These are phyloP conservation scores for Stenchaetothrips biformis DNA, from an alignment of 2,888 invertebrate species.

Conservation along the genomic window DNA sequence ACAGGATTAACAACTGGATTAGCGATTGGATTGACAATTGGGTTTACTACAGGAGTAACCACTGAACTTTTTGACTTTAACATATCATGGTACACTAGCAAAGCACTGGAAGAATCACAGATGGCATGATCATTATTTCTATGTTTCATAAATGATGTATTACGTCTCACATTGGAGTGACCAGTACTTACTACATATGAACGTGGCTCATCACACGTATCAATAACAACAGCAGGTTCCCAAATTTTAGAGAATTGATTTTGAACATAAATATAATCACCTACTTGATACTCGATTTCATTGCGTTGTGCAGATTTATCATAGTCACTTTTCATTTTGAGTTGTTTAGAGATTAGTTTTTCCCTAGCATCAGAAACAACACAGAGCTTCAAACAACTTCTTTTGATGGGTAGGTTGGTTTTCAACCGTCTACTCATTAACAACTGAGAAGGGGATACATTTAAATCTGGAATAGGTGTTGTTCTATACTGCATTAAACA, in stretches of 20 bases:
- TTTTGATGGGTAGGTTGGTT: too few species aligned
- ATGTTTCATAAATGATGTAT: not conserved
- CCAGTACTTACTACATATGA: not conserved
- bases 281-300: not conserved
- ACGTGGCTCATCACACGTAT: not conserved
- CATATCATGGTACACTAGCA: too few species aligned
- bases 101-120: too few species aligned
- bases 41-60: too few species aligned
- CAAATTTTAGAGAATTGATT: not conserved
- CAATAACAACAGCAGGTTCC: not conserved
- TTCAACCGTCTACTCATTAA: too few species aligned
- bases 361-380: not conserved
- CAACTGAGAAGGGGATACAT: too few species aligned
- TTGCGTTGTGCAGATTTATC: not conserved
- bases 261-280: not conserved
- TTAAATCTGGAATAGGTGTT: too few species aligned
- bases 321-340: not conserved
- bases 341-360: too few species aligned
- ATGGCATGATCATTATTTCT: too few species aligned
- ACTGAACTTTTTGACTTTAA: too few species aligned
- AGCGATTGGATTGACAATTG: not conserved
- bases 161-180: not conserved
- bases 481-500: too few species aligned
- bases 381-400: not conserved
- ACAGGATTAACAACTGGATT: not conserved